Evolutionary conservation across 2,888 invertebrate genomes (phyloP).

Genomic region (Catocala fraxini): DNA sequence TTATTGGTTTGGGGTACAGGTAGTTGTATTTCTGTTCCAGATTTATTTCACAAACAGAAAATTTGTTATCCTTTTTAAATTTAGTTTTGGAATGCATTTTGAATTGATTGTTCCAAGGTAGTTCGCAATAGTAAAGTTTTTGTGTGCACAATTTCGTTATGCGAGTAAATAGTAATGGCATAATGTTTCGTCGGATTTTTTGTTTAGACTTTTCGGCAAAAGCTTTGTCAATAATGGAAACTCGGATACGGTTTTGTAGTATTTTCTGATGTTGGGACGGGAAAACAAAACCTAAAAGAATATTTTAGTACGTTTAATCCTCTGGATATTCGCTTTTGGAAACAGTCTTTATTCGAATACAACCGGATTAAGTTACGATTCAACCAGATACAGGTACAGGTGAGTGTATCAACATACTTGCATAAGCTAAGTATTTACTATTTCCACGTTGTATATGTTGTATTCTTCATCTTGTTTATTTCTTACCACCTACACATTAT

Average conservation of each 20-base stretch:
- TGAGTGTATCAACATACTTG: too few relatives aligned
- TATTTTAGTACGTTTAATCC: slow-evolving; percentile 1
- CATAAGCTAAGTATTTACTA: too few relatives aligned
- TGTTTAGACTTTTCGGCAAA: slow-evolving; percentile 4
- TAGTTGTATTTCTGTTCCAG: not conserved
- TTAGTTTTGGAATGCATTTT: not conserved
- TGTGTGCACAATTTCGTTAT: not conserved
- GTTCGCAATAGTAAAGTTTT: not conserved
- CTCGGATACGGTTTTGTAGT: not conserved
- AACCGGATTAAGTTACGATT: too few relatives aligned
- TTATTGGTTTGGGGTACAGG: not conserved
- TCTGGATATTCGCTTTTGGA: not conserved
- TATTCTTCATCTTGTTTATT: too few relatives aligned
- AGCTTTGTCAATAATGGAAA: slow-evolving; percentile 10
- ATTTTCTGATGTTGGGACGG: not conserved
- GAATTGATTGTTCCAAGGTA: not conserved
- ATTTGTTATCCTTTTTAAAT: not conserved
- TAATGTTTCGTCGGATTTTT: not conserved
- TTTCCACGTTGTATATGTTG: too few relatives aligned
- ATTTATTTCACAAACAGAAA: not conserved
- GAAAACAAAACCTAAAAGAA: slow-evolving; percentile 2
- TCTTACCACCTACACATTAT: too few relatives aligned
- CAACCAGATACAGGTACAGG: too few relatives aligned
- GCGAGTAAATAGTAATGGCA: not conserved
- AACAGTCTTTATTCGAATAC: not conserved